Evolutionary conservation across 2,113 vertebrate species (phyloP).

Genomic region (Corydoras maculifer): DNA sequence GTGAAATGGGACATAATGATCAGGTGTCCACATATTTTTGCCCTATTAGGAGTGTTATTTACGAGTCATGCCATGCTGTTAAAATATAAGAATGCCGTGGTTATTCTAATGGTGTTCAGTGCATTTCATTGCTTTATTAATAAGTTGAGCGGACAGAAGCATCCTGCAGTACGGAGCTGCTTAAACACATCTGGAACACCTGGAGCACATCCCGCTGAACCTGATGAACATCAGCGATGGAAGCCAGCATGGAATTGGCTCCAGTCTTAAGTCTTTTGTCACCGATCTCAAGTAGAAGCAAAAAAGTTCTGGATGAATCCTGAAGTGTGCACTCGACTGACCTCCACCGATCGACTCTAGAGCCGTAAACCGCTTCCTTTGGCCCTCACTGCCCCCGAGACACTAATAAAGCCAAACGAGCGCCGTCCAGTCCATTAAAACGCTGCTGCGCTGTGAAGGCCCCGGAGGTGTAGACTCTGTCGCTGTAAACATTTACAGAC

Average conservation of each 20-base stretch:
- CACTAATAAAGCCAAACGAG: neutral
- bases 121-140: too few species aligned
- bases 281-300: neutral
- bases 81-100: too few species aligned
- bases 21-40: neutral
- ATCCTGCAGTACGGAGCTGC: neutral
- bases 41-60: neutral
- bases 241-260: neutral
- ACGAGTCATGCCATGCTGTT: neutral
- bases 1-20: too few species aligned
- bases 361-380: neutral
- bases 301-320: neutral
- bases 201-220: neutral
- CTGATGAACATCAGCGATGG: neutral
- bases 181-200: neutral
- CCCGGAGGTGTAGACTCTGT: neutral
- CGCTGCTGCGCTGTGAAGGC: neutral
- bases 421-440: constrained; percentile 9
- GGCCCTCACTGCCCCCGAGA: neutral
- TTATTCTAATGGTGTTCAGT: neutral
- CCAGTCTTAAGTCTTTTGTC: neutral
- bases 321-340: neutral
- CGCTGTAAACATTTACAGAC: constrained; percentile 29
- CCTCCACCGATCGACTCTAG: neutral
- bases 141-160: too few species aligned